Evolutionary conservation across 2,113 vertebrate genomes (phyloP).

Genomic region (Alethe diademata): DNA sequence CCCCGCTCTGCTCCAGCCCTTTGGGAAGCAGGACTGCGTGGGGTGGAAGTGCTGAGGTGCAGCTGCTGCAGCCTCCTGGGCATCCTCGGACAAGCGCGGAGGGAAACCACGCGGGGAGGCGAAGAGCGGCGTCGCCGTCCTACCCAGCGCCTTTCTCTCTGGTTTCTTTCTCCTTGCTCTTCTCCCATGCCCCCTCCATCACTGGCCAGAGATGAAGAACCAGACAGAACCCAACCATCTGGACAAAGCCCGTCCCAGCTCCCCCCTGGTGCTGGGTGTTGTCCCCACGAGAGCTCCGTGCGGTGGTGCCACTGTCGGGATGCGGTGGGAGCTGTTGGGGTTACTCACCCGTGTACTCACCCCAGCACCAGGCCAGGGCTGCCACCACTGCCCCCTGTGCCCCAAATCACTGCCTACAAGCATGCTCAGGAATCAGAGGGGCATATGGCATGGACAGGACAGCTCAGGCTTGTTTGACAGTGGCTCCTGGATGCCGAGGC

Average conservation of each 20-base stretch:
- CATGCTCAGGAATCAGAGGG: neutral
- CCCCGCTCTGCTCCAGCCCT: neutral
- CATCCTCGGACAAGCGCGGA: conserved; percentile 44
- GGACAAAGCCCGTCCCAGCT: neutral
- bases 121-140: neutral
- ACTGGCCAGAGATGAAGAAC: neutral
- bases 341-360: neutral
- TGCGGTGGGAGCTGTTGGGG: neutral
- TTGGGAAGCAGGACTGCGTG: neutral
- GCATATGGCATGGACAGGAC: neutral
- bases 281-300: neutral
- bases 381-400: neutral
- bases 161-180: neutral
- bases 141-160: neutral
- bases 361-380: neutral
- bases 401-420: neutral
- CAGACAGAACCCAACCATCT: neutral
- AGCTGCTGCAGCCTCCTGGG: conserved; percentile 45
- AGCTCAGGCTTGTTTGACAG: neutral
- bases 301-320: neutral
- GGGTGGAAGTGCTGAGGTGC: conserved; percentile 49
- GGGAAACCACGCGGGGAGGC: neutral
- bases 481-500: neutral
- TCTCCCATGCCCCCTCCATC: neutral
- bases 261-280: fast-evolving